Evolutionary conservation across 2,113 vertebrate species (phyloP).

Genomic region (Athene noctua): DNA sequence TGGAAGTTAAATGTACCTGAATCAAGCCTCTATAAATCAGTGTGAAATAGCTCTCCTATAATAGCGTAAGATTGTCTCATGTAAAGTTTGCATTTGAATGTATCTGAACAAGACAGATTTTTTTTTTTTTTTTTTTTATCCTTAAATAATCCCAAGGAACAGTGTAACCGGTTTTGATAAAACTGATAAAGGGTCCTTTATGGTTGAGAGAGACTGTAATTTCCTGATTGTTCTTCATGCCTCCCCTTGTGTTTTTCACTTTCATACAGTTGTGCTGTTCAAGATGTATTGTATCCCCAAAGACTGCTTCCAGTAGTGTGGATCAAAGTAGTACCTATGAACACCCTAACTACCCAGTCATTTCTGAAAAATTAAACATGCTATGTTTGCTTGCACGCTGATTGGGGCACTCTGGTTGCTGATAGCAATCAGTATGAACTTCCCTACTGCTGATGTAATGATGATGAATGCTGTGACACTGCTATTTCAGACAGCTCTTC

Average conservation of each 20-base stretch:
- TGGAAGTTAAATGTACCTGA: not conserved
- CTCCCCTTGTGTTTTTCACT: constrained; percentile 45
- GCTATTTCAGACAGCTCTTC: constrained; percentile 80
- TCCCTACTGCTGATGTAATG: constrained; percentile 92
- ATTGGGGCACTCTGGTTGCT: constrained; percentile 72
- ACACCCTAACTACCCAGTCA: constrained; percentile 52
- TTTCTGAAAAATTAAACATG: constrained; percentile 69
- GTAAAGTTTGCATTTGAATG: constrained; percentile 5
- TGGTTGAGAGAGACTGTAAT: constrained; percentile 45
- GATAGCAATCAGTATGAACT: constrained; percentile 88
- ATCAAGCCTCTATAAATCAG: constrained; percentile 27
- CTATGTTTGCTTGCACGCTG: constrained; percentile 75
- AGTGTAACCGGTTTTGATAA: constrained; percentile 10
- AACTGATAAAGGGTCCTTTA: constrained; percentile 56
- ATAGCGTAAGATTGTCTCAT: not conserved
- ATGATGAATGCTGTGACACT: constrained; percentile 86
- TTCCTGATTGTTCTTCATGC: constrained; percentile 44
- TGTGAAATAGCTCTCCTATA: not conserved
- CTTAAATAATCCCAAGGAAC: constrained; percentile 52
- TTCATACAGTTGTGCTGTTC: constrained; percentile 18
- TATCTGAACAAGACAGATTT: constrained; percentile 12
- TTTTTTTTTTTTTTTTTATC: constrained; percentile 32
- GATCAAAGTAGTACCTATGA: constrained; percentile 53
- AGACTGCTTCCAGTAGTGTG: constrained; percentile 45
- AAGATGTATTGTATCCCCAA: constrained; percentile 52